Evolutionary conservation across 92 coral and sea anemone genomes (phyloP).

Genomic region (Siderastrea siderea): DNA sequence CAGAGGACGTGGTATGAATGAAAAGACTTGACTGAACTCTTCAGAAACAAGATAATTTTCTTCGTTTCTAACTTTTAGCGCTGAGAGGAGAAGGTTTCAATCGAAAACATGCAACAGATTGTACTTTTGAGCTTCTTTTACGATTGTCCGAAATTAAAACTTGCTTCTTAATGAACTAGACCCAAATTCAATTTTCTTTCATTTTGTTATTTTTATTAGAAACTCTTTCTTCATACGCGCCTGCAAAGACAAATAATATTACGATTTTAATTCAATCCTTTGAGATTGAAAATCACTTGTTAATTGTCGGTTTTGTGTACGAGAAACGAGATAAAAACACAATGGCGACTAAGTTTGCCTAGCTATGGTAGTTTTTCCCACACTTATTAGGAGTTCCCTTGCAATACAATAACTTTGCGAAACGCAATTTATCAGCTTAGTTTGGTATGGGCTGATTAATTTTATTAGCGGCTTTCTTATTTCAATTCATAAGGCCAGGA

Average conservation of each 20-base stretch:
- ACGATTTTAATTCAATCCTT: slow-evolving; percentile 22
- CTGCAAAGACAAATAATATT: slow-evolving; percentile 26
- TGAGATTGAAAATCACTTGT: slow-evolving; percentile 39
- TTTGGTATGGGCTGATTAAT: slow-evolving; percentile 7
- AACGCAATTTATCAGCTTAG: slow-evolving; percentile 16
- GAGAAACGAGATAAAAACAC: slow-evolving; percentile 28
- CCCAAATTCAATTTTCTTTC: slow-evolving; percentile 25
- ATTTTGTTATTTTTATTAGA: slow-evolving; percentile 27
- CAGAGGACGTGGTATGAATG: neutral
- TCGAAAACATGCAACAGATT: neutral
- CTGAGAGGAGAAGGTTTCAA: neutral
- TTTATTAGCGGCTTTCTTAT: slow-evolving; percentile 30
- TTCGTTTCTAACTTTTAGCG: neutral
- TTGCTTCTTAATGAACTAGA: slow-evolving; percentile 3
- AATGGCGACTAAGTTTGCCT: slow-evolving; percentile 15
- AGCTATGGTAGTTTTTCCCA: slow-evolving; percentile 30
- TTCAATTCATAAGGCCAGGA: slow-evolving; percentile 23
- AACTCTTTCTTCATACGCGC: slow-evolving; percentile 1
- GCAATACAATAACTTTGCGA: slow-evolving; percentile 23
- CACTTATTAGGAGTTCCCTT: slow-evolving; percentile 23
- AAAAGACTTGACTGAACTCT: neutral
- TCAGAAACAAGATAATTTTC: neutral
- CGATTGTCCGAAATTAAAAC: slow-evolving; percentile 25
- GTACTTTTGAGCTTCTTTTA: neutral
- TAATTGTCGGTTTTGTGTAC: slow-evolving; percentile 43